Percentiles rank a stretch among this genome's conserved stretches.
These are phyloP conservation scores for Elysia chlorotica DNA, from an alignment of 1,140 invertebrate species.

Conservation along the genomic window DNA sequence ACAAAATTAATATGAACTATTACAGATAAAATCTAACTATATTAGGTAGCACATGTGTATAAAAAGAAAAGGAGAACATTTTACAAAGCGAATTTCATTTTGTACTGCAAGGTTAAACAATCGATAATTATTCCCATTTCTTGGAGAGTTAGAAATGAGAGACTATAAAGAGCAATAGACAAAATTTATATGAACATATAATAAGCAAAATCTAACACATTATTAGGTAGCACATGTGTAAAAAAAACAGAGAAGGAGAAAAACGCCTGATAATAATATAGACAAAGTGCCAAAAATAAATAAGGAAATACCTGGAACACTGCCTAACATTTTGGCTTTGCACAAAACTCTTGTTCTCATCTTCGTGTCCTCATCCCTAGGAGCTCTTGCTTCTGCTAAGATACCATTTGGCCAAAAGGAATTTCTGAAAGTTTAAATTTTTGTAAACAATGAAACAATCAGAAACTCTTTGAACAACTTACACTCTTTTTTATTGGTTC, in stretches of 20 bases:
- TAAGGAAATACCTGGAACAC: conserved; percentile 72
- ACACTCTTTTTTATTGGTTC: no score
- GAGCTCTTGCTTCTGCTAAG: conserved; percentile 68
- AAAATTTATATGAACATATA: no score
- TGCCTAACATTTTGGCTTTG: conserved; percentile 81
- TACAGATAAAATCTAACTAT: not conserved
- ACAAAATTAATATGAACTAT: no score
- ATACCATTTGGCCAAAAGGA: conserved; percentile 80
- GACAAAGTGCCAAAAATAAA: not conserved
- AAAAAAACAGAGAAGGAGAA: not conserved
- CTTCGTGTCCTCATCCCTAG: conserved; percentile 75
- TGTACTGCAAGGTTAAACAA: no score
- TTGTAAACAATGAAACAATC: no score
- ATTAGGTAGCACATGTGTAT: conserved; percentile 1
- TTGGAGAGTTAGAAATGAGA: no score
- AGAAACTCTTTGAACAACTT: no score
- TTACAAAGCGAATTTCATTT: conserved; percentile 3
- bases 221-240: not conserved
- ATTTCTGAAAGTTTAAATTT: conserved; percentile 69
- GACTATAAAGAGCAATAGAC: no score
- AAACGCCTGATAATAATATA: not conserved
- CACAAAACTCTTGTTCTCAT: conserved; percentile 82
- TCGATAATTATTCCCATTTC: no score
- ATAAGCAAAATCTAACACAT: not conserved
- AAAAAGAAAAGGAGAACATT: no score